phyloP scores from a whole-genome alignment of 2,888 invertebrate species.

The Sinhomidia bicolor region DNA sequence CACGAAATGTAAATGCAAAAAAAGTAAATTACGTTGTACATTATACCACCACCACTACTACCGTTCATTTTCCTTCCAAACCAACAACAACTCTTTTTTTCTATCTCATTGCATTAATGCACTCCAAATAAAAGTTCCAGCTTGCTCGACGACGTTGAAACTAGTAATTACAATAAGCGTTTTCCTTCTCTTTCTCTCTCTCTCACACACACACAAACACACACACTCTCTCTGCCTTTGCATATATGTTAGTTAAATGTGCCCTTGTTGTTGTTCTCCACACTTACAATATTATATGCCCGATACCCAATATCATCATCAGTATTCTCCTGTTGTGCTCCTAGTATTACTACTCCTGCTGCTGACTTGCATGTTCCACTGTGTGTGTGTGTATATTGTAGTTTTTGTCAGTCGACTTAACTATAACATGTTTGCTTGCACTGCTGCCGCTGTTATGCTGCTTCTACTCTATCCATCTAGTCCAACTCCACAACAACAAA shows the following conservation, averaged over 20 bases:
- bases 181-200: conserved; percentile 19
- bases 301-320: conserved; percentile 21
- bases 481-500: background rate
- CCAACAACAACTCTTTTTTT: conserved; percentile 6
- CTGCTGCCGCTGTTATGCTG: background rate
- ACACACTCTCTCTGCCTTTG: background rate
- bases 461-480: too few species aligned
- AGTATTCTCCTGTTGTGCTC: conserved; percentile 16
- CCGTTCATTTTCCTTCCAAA: background rate
- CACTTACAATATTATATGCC: background rate
- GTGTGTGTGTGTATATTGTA: background rate
- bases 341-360: background rate
- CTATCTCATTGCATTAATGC: conserved; percentile 21
- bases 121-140: conserved; percentile 43
- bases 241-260: background rate
- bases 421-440: background rate
- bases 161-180: conserved; percentile 45
- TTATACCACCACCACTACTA: background rate
- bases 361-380: background rate
- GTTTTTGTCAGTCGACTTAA: background rate
- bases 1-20: conserved; percentile 37
- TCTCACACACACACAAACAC: too few species aligned
- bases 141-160: conserved; percentile 37
- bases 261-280: conserved; percentile 4
- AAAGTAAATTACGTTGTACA: conserved; percentile 28